A percentile compares a stretch with the other conserved stretches of the same genome.
These are phyloP conservation scores for Centrocercus urophasianus DNA, from an alignment of 2,113 vertebrate species.

Conservation along the genomic window DNA sequence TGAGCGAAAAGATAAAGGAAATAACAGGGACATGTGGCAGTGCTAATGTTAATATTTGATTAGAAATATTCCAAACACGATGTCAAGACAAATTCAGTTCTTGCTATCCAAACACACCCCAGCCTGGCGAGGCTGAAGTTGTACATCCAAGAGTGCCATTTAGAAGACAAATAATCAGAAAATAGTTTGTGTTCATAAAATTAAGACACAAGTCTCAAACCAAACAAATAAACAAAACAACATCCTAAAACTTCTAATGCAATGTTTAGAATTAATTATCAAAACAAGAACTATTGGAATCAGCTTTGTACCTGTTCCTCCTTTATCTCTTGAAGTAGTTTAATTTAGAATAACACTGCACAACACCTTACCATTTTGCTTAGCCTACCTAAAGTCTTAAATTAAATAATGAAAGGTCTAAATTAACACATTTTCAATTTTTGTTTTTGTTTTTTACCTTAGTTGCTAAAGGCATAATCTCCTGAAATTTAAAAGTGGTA, in stretches of 20 bases:
- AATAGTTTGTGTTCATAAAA: neutral
- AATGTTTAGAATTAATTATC: constrained; percentile 9
- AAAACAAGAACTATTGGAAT: constrained; percentile 25
- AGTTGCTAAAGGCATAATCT: neutral
- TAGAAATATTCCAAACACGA: constrained; percentile 68
- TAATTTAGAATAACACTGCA: constrained; percentile 29
- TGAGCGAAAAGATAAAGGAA: constrained; percentile 59
- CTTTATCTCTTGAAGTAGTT: neutral
- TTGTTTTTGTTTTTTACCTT: constrained; percentile 4
- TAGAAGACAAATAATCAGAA: neutral
- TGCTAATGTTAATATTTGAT: constrained; percentile 71
- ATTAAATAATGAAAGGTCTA: constrained; percentile 18
- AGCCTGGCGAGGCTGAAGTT: neutral
- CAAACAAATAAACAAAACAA: neutral
- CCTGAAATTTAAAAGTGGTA: neutral
- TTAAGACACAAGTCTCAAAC: neutral
- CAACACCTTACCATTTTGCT: constrained; percentile 1
- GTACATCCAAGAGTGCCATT: neutral
- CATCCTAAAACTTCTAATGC: neutral
- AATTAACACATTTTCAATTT: constrained; percentile 30
- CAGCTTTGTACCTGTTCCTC: constrained; percentile 18
- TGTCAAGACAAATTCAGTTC: constrained; percentile 64
- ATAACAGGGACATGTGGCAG: constrained; percentile 30
- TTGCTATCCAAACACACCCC: constrained; percentile 9
- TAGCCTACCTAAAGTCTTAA: neutral